These are phyloP conservation scores for Zophobas atratus DNA, from an alignment of 1,140 invertebrate species.

Conservation along the genomic window DNA sequence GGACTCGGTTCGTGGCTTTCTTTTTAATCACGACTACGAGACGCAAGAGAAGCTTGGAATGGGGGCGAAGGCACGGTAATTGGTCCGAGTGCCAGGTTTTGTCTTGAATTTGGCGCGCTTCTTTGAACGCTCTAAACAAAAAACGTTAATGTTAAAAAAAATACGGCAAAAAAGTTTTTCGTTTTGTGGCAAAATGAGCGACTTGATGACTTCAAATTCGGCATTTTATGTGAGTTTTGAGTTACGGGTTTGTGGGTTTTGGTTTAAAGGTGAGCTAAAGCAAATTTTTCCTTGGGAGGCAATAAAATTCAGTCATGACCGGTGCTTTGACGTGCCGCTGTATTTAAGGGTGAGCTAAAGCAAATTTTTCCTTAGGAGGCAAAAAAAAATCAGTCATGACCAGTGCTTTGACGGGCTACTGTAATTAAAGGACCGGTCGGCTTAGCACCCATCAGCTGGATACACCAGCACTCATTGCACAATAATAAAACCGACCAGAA, in stretches of 20 bases:
- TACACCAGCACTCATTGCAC: too few species aligned
- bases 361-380: too few species aligned
- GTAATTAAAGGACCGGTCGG: too few species aligned
- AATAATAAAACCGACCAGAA: too few species aligned
- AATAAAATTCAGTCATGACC: too few species aligned
- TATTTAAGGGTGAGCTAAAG: too few species aligned
- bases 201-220: constrained; percentile 49
- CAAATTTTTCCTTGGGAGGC: constrained; percentile 7
- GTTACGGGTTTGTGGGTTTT: background rate
- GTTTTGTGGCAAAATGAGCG: constrained; percentile 26
- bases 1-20: constrained; percentile 86
- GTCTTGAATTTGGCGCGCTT: constrained; percentile 65
- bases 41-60: constrained; percentile 83
- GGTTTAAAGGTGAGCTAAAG: background rate
- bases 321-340: too few species aligned
- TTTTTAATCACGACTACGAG: constrained; percentile 87
- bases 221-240: constrained; percentile 53
- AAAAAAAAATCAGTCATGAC: too few species aligned
- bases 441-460: too few species aligned
- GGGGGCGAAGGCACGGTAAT: constrained; percentile 78
- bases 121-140: constrained; percentile 57
- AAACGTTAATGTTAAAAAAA: background rate
- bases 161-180: constrained; percentile 1
- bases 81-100: constrained; percentile 80
- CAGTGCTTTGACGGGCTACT: too few species aligned